Base-by-base conservation (phyloP, 2,888 invertebrate genomes). In the Troides helena region DNA sequence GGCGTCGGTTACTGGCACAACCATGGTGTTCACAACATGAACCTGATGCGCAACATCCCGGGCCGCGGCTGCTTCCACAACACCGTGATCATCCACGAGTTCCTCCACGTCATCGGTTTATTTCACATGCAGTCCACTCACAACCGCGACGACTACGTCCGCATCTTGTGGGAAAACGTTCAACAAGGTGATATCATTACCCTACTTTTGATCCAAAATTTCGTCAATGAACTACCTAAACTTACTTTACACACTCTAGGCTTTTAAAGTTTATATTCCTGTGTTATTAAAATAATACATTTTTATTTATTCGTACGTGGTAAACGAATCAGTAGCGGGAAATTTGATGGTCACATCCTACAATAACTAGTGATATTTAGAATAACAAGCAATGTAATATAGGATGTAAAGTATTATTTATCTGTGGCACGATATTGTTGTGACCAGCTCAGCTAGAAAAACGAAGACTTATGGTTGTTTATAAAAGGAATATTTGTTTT, bases 1-100 rank as follows among this genome's bases (percentile, higher is more conserved):
- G 80, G 86, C 78, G 87, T 92, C 0, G 91, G 91, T 70, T 89
- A 85, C 80, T 85, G 84, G 81, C 72, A 65, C 8, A 74, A 81
- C 23, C 85, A 90, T 0, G 89, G 89, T 0, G 84, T 85, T 23
- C 90, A 94, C 86, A 86, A 88, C 21, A 76, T 94, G 58, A 95
- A 95, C 83, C 77, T 94, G 61, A 72, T 21, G 89, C 88, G 0
- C 56, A 84, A 83, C 77, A 70, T 69, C 0, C 83, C 85, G 2
- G 93, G 94, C 1, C 85, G 87, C 3, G 94, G 94, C 62, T 95
- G 95, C 80, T 93, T 94, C 78, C 84, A 90, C 1, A 93, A 93
- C 76, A 94, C 95, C n/a, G 95, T 95, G 74, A 94, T 96, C 69
- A 94, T 95, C 36, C 96, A 97, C 86, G 97, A 97, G 83, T 93